Base-by-base conservation (phyloP, 1,140 invertebrate species). In the Drosophila setifemur region DNA sequence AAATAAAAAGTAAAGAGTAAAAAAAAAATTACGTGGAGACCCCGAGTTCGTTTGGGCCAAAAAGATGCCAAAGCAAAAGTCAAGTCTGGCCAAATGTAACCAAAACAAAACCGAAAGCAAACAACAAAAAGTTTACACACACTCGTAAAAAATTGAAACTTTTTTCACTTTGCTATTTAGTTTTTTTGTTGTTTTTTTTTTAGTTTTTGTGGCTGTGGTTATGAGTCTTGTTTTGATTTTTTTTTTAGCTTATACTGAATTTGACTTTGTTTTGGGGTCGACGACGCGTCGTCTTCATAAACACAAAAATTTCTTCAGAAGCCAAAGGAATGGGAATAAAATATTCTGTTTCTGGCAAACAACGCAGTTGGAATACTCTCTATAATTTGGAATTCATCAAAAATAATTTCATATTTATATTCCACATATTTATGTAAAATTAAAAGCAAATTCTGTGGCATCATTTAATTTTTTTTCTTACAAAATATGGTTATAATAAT, bases 81-180 rank as follows among this genome's bases (percentile, higher is more conserved):
- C 69, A 83, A 77, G 77, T 73, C 71, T 68, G 55, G 54, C 50
- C 31, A 76, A 71, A 76, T 64, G 73, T 57, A 82, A 60, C 54
- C 72, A 58, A 82, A 83, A 73, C 54, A 63, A 72, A 67, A 52
- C 40, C 58, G 21, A 52, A 67, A 43, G 52, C 68, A 64, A 71
- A 63, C 45, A 58, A 43, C 26, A 48, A 35, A 73, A 42, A 49
- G 55, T 54, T 60, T 63, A 53, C 47, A 63, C 44, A 55, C 47
- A 37, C 42, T 42, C 42, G 39, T 45, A 42, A 50, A 58, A 45
- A 57, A 21, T 45, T 33, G 19, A 19, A 57, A 67, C 40, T 55
- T 68, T 31, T 45, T 55, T 49, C 26, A 63, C 47, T 55, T 47
- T 66, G 48, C 50, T 35, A 21, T 33, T 14, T 26, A 49, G 28